These are phyloP conservation scores for Pseudois nayaur DNA, from an alignment of 2,113 vertebrate species.

Conservation along the genomic window DNA sequence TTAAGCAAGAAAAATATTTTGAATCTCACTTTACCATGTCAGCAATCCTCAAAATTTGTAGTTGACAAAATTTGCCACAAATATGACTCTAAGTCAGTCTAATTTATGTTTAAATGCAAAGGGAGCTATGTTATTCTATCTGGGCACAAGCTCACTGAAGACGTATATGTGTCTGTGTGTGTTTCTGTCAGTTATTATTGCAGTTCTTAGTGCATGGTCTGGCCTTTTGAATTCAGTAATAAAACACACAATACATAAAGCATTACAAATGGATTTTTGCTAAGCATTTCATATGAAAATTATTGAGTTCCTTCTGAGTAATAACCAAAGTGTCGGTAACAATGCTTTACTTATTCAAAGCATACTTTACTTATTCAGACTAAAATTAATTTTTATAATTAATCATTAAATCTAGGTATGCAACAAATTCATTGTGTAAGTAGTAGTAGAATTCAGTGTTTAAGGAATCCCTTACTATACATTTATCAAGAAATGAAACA, in stretches of 20 bases:
- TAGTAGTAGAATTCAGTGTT: neutral
- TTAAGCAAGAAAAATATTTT: neutral
- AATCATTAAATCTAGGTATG: neutral
- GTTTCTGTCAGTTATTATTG: neutral
- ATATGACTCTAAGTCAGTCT: neutral
- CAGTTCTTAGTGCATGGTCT: neutral
- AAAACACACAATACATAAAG: neutral
- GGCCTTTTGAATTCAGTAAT: neutral
- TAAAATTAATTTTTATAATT: neutral
- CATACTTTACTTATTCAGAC: neutral
- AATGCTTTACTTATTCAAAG: neutral
- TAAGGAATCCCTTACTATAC: neutral
- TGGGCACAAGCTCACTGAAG: neutral
- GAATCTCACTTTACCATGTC: neutral
- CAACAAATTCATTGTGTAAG: neutral
- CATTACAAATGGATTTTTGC: neutral
- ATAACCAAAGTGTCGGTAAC: neutral
- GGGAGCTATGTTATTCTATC: neutral
- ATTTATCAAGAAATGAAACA: neutral
- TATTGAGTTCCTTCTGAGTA: neutral
- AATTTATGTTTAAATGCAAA: neutral
- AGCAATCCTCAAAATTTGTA: neutral
- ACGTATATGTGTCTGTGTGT: neutral
- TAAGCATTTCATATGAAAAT: neutral
- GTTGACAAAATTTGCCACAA: neutral